phyloP scores from a whole-genome alignment of 2,888 invertebrate genomes.

The Hyles lineata region DNA sequence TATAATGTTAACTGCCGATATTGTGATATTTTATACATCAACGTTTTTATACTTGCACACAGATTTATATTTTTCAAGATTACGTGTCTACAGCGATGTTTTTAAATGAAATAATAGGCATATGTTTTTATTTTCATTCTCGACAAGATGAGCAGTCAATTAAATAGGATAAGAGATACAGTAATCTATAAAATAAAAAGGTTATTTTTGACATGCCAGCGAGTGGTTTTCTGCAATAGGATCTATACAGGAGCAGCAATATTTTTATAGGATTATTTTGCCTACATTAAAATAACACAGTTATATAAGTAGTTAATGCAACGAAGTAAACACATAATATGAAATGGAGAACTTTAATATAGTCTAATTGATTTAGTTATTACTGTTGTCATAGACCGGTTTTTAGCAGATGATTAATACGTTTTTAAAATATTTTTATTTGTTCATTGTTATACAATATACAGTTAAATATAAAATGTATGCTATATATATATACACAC shows the following conservation, averaged over 20 bases:
- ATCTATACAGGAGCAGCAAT: slow-evolving; percentile 34
- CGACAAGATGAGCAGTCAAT: slow-evolving; percentile 59
- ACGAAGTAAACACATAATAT: slow-evolving; percentile 64
- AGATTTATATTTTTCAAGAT: not conserved
- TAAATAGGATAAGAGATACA: slow-evolving; percentile 59
- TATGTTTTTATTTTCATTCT: slow-evolving; percentile 31
- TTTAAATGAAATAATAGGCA: slow-evolving; percentile 30
- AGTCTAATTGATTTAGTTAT: slow-evolving; percentile 66
- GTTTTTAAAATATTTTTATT: slow-evolving; percentile 51
- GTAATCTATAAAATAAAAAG: slow-evolving; percentile 11
- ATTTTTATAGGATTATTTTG: slow-evolving; percentile 35
- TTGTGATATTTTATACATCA: slow-evolving; percentile 46
- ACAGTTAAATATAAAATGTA: slow-evolving; percentile 49
- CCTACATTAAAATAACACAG: slow-evolving; percentile 29
- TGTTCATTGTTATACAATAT: slow-evolving; percentile 56
- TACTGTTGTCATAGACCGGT: slow-evolving; percentile 59
- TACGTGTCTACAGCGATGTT: not conserved
- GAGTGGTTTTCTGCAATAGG: slow-evolving; percentile 51
- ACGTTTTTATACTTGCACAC: slow-evolving; percentile 11
- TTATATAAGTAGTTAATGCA: slow-evolving; percentile 59
- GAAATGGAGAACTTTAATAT: slow-evolving; percentile 58
- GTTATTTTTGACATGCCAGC: slow-evolving; percentile 46
- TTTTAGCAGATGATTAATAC: slow-evolving; percentile 52
- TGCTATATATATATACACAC: slow-evolving; percentile 37
- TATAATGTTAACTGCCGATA: slow-evolving; percentile 55